These are phyloP conservation scores for Ammodytes marinus DNA, from an alignment of 2,113 vertebrate genomes.

Conservation along the genomic window DNA sequence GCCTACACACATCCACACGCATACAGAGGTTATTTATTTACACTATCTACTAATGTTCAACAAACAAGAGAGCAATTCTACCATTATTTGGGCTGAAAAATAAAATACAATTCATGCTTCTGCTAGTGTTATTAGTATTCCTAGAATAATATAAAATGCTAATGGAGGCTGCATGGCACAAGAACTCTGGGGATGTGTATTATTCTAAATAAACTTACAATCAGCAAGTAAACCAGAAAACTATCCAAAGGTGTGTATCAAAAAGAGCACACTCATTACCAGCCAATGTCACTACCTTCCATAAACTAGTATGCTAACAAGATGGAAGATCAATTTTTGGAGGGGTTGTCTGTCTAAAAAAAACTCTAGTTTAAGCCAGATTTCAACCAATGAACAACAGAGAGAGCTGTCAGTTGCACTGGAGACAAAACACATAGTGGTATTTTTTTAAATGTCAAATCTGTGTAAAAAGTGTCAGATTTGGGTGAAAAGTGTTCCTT, in stretches of 20 bases:
- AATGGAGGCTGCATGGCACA: neutral
- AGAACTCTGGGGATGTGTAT: neutral
- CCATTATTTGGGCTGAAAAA: neutral
- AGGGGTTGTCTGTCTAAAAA: neutral
- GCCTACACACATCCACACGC: neutral
- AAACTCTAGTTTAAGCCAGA: neutral
- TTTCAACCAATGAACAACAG: constrained; percentile 2
- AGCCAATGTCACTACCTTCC: neutral
- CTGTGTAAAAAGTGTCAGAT: neutral
- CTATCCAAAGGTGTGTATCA: no score
- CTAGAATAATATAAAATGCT: neutral
- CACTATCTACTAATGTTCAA: neutral
- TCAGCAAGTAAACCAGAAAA: neutral
- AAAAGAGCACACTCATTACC: neutral
- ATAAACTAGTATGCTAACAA: neutral
- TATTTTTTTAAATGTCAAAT: neutral
- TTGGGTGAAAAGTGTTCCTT: neutral
- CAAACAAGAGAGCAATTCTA: neutral
- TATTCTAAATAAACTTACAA: neutral
- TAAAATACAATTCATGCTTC: no score
- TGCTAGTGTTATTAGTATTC: neutral
- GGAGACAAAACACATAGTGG: neutral
- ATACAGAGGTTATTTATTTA: neutral
- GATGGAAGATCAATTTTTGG: neutral
- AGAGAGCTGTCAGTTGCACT: neutral